Base-by-base conservation (phyloP, 2,888 invertebrate species). In the Hypomecis atomaria region DNA sequence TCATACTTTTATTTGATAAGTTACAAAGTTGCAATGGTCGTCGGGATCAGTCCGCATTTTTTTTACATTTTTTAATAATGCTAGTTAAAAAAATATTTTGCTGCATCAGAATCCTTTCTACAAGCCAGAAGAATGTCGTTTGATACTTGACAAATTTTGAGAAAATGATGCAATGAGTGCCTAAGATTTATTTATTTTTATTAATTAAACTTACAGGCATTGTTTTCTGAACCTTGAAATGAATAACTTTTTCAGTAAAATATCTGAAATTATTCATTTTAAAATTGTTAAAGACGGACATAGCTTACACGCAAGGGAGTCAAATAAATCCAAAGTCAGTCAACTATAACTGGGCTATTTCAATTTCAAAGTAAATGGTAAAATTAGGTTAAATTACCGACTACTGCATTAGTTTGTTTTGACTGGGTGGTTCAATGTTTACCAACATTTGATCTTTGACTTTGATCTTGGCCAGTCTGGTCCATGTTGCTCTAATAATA, bases 11-110 rank as follows among this genome's bases (percentile, higher is more conserved):
- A 71, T 60, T 73, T 74, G 63, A 70, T 71, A 74, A 71, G 69
- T 77, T 77, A 78, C 73, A 68, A 71, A 69, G 69, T 76, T 75
- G 85, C 87, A 79, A 67, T 70, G 70, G 89, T 89, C 87, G 83
- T 88, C 74, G 87, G 83, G 83, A 77, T 89, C 88, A 49, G 72
- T 79, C 77, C 75, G 61, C 68, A 70, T 73, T 79, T 82, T 81
- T 85, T 84, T 78, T 78, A 65, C 71, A 67, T 78, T 74, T 80
- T 81, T 81, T 75, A 38, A 38, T 38, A 8, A 78, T 78, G 76
- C 78, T 77, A 71, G 70, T 79, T 77, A 77, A 80, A 86, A 83
- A 83, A 75, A 70, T 73, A 70, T 70, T 55, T 66, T 60, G 69
- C 62, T 60, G 67, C 45, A 70, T 82, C 85, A 61, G 67, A 63